phyloP scores from a whole-genome alignment of 1,140 invertebrate genomes.

The Phthorimaea operculella region DNA sequence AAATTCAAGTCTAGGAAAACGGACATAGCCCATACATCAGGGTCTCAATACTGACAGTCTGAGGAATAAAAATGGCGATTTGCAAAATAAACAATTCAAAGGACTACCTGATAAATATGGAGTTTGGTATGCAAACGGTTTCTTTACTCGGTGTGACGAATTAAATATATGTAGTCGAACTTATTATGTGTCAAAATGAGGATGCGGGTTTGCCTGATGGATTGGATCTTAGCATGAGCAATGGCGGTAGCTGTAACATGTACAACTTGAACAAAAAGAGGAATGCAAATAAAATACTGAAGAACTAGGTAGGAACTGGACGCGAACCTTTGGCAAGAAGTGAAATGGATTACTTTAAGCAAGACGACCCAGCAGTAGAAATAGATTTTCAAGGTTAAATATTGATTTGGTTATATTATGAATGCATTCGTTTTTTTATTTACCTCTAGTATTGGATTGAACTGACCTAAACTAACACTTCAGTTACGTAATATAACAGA shows the following conservation, averaged over 20 bases:
- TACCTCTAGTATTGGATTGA: no score
- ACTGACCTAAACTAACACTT: no score
- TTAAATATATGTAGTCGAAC: background rate
- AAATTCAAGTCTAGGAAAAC: slow-evolving; percentile 40
- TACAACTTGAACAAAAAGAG: no score
- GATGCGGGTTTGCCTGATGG: background rate
- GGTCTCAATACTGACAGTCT: slow-evolving; percentile 20
- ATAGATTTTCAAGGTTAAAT: no score
- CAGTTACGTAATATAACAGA: no score
- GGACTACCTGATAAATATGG: background rate
- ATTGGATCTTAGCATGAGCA: background rate
- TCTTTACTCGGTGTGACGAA: background rate
- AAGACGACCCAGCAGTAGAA: no score
- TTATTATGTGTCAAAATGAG: background rate
- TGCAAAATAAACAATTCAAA: slow-evolving; percentile 6
- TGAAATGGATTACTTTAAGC: no score
- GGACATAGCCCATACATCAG: slow-evolving; percentile 47
- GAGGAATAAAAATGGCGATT: slow-evolving; percentile 41
- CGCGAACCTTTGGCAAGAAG: no score
- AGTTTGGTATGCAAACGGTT: slow-evolving; percentile 2
- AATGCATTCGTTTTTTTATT: no score
- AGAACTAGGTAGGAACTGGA: no score
- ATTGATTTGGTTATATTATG: no score
- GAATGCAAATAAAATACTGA: no score
- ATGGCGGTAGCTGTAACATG: background rate